A percentile compares a stretch with the other conserved stretches of the same genome.
phyloP scores from a whole-genome alignment of 2,797 vertebrate genomes.

The Xyrichtys novacula region DNA sequence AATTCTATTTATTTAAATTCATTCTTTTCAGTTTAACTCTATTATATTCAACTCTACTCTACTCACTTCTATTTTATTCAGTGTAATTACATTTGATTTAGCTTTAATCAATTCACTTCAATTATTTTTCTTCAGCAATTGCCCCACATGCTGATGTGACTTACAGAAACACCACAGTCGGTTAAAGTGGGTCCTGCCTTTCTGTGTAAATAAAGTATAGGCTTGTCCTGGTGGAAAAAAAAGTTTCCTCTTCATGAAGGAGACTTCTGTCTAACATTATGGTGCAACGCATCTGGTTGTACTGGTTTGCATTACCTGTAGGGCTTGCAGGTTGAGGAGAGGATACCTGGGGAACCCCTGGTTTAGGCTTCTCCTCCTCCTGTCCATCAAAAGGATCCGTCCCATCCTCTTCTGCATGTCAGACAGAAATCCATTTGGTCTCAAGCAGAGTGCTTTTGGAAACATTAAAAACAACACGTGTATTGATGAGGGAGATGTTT shows the following conservation, averaged over 20 bases:
- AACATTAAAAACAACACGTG: neutral
- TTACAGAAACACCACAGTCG: neutral
- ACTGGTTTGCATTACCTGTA: conserved; percentile 68
- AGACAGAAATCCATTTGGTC: neutral
- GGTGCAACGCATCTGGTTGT: neutral
- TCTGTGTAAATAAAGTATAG: neutral
- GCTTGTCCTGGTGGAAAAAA: neutral
- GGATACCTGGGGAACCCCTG: conserved; percentile 62
- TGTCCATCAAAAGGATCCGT: conserved; percentile 72
- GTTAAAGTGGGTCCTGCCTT: neutral
- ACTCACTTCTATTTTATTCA: too few species aligned
- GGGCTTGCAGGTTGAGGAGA: conserved; percentile 74
- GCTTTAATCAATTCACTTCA: too few species aligned
- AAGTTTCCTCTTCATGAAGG: neutral
- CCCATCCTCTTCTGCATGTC: conserved; percentile 51
- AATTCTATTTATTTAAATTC: too few species aligned
- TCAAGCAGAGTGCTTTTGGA: neutral
- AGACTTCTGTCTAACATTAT: neutral
- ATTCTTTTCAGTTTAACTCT: too few species aligned
- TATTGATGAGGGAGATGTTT: neutral
- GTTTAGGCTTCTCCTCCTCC: conserved; percentile 60
- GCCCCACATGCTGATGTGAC: neutral
- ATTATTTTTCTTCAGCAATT: too few species aligned
- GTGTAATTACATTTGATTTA: too few species aligned
- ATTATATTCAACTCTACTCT: too few species aligned